Conservation (phyloP, 2,888 invertebrate species). For the Apamea epomidion region DNA sequence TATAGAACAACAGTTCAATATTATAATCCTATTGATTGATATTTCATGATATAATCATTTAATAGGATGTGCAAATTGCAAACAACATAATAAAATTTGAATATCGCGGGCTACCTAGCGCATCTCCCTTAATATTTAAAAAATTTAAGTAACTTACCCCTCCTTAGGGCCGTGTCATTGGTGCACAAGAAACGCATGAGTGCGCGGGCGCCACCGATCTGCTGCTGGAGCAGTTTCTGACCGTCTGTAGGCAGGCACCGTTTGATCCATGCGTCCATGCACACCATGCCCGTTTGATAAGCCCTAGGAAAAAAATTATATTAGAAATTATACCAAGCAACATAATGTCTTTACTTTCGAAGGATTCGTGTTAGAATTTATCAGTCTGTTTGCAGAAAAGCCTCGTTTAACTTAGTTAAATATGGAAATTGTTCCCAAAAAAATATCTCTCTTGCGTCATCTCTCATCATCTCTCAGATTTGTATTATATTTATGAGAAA, state of each 20-base stretch:
- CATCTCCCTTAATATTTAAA: neutral
- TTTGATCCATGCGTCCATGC: slow-evolving; percentile 87
- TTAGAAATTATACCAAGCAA: neutral
- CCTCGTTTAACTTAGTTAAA: neutral
- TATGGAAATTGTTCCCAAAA: slow-evolving; percentile 10
- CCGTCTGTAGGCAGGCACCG: slow-evolving; percentile 86
- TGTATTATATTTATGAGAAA: slow-evolving; percentile 36
- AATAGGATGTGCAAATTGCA: neutral
- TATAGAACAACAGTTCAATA: neutral
- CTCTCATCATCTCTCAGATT: too few relatives aligned
- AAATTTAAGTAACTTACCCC: slow-evolving; percentile 72
- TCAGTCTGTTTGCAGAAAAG: slow-evolving; percentile 4
- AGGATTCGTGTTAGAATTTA: neutral
- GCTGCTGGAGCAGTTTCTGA: slow-evolving; percentile 83
- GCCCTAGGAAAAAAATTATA: slow-evolving; percentile 73
- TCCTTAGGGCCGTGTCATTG: slow-evolving; percentile 83
- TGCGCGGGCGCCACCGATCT: slow-evolving; percentile 85
- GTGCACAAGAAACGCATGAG: slow-evolving; percentile 86
- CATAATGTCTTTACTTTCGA: neutral
- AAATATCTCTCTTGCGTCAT: neutral
- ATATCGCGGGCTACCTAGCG: neutral
- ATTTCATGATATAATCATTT: neutral
- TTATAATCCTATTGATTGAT: neutral
- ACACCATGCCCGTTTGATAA: slow-evolving; percentile 85
- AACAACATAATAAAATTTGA: neutral